phyloP scores from a whole-genome alignment of 2,888 invertebrate genomes.

The Shargacucullia verbasci region DNA sequence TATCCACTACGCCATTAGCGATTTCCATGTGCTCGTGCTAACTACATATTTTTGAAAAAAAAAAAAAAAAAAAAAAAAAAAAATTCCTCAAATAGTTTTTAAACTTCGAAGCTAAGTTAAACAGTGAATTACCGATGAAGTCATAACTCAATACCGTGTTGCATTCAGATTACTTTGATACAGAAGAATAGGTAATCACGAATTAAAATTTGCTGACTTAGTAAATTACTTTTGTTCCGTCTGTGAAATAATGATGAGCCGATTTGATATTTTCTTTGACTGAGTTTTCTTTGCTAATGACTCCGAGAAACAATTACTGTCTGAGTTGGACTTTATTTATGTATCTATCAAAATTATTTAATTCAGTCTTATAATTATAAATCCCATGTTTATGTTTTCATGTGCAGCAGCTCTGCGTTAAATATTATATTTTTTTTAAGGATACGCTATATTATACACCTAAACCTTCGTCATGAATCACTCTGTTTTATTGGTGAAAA shows the following conservation, averaged over 20 bases:
- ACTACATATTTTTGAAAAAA: too few relatives aligned
- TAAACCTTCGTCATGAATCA: too few relatives aligned
- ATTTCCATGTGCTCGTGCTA: too few relatives aligned
- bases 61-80: too few relatives aligned
- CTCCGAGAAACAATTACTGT: slow-evolving; percentile 1
- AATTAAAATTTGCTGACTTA: slow-evolving; percentile 17
- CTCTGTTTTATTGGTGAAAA: too few relatives aligned
- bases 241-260: slow-evolving; percentile 23
- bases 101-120: slow-evolving; percentile 12
- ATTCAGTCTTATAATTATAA: too few relatives aligned
- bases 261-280: slow-evolving; percentile 19
- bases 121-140: slow-evolving; percentile 24
- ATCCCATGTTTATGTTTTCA: too few relatives aligned
- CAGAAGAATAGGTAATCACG: slow-evolving; percentile 30
- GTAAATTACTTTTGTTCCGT: slow-evolving; percentile 38
- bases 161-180: slow-evolving; percentile 38
- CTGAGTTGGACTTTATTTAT: background rate
- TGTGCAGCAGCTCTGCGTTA: too few relatives aligned
- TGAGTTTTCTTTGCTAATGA: slow-evolving; percentile 4
- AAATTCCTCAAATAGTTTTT: too few relatives aligned
- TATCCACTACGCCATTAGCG: too few relatives aligned
- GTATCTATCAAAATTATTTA: background rate
- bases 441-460: background rate
- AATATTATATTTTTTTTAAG: background rate
- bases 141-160: slow-evolving; percentile 17